Conservation (phyloP, 2,797 vertebrate genomes). For the Tangara arthus region DNA sequence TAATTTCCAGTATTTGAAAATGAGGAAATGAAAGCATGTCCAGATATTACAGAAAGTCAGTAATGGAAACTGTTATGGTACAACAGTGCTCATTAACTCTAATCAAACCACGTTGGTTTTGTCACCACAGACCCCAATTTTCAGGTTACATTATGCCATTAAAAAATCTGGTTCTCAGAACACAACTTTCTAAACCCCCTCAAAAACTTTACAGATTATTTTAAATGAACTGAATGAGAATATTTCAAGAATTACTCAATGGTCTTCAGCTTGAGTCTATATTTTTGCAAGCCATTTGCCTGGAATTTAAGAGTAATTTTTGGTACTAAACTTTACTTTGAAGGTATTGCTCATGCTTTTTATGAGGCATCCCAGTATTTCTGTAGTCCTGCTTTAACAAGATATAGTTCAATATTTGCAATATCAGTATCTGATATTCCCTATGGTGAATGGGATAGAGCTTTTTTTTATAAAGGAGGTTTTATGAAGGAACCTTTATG, state of each 20-base stretch:
- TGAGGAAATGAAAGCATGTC: conserved; percentile 10
- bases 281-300: neutral
- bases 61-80: neutral
- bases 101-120: neutral
- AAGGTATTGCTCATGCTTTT: neutral
- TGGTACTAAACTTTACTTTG: neutral
- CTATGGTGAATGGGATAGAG: neutral
- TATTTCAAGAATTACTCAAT: neutral
- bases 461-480: neutral
- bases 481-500: neutral
- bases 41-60: neutral
- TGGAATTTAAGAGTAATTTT: neutral
- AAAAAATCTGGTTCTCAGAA: neutral
- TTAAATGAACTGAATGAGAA: neutral
- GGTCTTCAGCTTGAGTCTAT: neutral
- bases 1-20: neutral
- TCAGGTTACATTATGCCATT: neutral
- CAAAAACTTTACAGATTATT: neutral
- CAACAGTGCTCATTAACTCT: neutral
- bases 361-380: neutral
- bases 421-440: neutral
- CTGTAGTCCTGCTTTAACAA: neutral
- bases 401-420: neutral
- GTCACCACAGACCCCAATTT: neutral
- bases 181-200: neutral